These are phyloP conservation scores for Glandiceps talaboti DNA, from an alignment of 53 echinoderm and acorn worm species.

Conservation along the genomic window DNA sequence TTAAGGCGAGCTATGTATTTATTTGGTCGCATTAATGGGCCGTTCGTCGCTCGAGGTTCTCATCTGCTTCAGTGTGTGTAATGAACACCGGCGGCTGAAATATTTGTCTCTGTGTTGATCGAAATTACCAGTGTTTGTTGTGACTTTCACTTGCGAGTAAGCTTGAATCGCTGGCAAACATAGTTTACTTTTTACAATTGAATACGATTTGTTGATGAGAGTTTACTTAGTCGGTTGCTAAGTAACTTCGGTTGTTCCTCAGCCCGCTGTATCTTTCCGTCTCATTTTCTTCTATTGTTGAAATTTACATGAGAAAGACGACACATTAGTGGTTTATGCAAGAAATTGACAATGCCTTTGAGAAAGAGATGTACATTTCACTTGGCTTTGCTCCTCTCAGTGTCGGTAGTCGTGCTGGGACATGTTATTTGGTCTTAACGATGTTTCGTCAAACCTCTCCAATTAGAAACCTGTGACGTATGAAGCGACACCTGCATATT, in stretches of 20 bases:
- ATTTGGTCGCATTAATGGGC: too few species aligned
- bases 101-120: neutral
- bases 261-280: neutral
- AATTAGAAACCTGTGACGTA: neutral
- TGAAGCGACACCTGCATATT: neutral
- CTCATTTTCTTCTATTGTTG: neutral
- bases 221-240: neutral
- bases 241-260: neutral
- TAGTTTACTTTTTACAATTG: neutral
- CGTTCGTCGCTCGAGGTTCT: too few species aligned
- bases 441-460: neutral
- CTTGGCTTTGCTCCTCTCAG: neutral
- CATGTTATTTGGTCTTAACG: neutral
- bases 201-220: neutral
- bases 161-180: neutral
- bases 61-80: too few species aligned
- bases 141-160: neutral
- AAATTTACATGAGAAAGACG: neutral
- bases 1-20: too few species aligned
- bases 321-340: neutral
- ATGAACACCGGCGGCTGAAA: neutral
- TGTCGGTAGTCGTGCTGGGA: neutral
- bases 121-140: neutral
- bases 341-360: neutral
- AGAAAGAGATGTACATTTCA: neutral